Evolutionary conservation across 2,797 vertebrate genomes (phyloP).

Genomic region (Sebastes trivittatus): DNA sequence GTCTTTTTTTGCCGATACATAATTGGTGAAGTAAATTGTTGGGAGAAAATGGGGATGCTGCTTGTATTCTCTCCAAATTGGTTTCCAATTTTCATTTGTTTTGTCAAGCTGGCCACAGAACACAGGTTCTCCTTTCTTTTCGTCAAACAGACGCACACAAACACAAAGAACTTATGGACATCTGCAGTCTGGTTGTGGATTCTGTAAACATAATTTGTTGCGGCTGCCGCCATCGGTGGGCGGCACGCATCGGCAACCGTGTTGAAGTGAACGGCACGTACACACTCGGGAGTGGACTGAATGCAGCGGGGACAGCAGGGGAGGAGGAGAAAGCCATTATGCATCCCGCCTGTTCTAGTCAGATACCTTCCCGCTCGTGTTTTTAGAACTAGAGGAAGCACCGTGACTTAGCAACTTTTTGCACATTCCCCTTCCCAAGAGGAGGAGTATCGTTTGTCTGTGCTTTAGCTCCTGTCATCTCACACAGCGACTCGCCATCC

Average conservation of each 20-base stretch:
- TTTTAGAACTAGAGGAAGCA: conserved; percentile 35
- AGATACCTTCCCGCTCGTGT: conserved; percentile 41
- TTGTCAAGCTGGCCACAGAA: conserved; percentile 56
- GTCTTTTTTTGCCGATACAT: conserved; percentile 35
- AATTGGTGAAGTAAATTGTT: conserved; percentile 63
- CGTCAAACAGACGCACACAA: background rate
- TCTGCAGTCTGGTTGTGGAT: conserved; percentile 56
- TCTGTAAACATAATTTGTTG: conserved; percentile 62
- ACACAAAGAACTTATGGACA: conserved; percentile 36
- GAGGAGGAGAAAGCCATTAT: conserved; percentile 48
- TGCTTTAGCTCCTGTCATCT: conserved; percentile 63
- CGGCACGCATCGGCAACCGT: conserved; percentile 38
- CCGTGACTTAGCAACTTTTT: conserved; percentile 59
- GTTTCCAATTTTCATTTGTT: conserved; percentile 65
- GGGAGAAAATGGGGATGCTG: conserved; percentile 48
- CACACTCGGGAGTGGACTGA: conserved; percentile 36
- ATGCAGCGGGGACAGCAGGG: conserved; percentile 44
- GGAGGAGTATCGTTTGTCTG: conserved; percentile 45
- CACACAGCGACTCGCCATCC: conserved; percentile 48
- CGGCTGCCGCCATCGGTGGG: conserved; percentile 42
- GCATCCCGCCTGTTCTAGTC: conserved; percentile 43
- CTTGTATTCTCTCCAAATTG: conserved; percentile 60
- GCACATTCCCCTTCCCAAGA: conserved; percentile 43
- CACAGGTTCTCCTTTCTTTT: conserved; percentile 29
- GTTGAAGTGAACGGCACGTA: conserved; percentile 43